A percentile compares a stretch with the other conserved stretches of the same genome.
Evolutionary conservation across 2,113 vertebrate species (phyloP).

Genomic region (Trinectes maculatus): DNA sequence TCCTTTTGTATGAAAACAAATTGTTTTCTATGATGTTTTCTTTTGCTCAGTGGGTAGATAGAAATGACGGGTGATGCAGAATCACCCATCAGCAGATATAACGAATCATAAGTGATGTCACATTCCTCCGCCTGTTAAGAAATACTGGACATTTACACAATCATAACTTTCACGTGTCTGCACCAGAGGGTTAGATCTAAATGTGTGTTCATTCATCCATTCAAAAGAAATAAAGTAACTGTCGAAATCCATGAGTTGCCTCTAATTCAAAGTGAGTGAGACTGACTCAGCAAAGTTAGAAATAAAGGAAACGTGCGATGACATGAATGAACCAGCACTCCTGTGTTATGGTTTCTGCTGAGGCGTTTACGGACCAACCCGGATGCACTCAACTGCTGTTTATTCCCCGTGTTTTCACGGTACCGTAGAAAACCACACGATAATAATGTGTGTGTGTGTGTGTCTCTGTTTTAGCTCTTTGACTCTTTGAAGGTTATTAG

Average conservation of each 20-base stretch:
- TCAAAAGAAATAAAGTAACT: neutral
- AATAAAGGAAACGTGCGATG: neutral
- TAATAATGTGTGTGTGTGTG: too few species aligned
- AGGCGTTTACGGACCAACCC: neutral
- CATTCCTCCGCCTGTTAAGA: too few species aligned
- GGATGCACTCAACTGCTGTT: too few species aligned
- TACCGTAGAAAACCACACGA: too few species aligned
- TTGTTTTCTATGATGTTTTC: neutral
- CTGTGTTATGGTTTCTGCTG: neutral
- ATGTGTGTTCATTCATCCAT: too few species aligned
- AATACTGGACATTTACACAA: too few species aligned
- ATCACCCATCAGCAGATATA: too few species aligned
- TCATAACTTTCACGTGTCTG: too few species aligned
- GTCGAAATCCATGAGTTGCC: constrained; percentile 7
- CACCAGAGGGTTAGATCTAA: too few species aligned
- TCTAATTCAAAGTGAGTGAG: neutral
- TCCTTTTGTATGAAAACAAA: neutral
- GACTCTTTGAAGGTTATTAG: too few species aligned
- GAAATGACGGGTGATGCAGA: neutral
- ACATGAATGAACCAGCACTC: neutral
- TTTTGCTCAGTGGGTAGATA: neutral
- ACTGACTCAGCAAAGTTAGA: constrained; percentile 10
- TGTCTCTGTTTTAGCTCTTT: neutral
- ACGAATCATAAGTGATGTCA: too few species aligned
- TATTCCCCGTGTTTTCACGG: too few species aligned